A percentile compares a stretch with the other conserved stretches of the same genome.
These are phyloP conservation scores for Tenebrio molitor DNA, from an alignment of 1,140 invertebrate species.

Conservation along the genomic window DNA sequence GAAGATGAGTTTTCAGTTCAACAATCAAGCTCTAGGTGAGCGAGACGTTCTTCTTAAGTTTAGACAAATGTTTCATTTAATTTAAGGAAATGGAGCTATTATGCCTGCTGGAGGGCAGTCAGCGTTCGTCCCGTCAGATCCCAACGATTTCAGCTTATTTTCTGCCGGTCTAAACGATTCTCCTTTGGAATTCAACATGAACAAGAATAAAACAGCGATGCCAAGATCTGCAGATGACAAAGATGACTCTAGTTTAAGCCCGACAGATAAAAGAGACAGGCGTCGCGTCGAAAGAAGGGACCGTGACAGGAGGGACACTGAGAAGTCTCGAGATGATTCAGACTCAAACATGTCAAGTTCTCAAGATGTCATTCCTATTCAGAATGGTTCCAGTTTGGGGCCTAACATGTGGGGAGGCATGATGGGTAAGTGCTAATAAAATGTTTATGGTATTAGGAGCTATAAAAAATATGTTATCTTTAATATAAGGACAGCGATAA, in stretches of 20 bases:
- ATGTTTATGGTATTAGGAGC: slow-evolving; percentile 22
- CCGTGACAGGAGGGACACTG: slow-evolving; percentile 63
- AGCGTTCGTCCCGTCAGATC: slow-evolving; percentile 41
- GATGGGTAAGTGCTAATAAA: slow-evolving; percentile 58
- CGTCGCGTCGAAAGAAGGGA: slow-evolving; percentile 62
- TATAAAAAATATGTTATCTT: no score
- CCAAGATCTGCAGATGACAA: slow-evolving; percentile 62
- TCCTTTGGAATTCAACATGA: slow-evolving; percentile 77
- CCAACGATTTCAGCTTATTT: slow-evolving; percentile 55
- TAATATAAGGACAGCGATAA: no score
- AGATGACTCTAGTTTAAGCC: slow-evolving; percentile 67
- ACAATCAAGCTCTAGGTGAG: slow-evolving; percentile 28
- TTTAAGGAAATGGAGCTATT: slow-evolving; percentile 35
- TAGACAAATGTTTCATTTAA: not conserved
- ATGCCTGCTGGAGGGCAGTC: slow-evolving; percentile 15
- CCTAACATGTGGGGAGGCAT: slow-evolving; percentile 66
- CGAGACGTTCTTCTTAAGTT: not conserved
- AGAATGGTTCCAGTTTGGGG: slow-evolving; percentile 52
- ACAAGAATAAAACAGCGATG: slow-evolving; percentile 75
- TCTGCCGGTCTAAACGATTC: slow-evolving; percentile 76
- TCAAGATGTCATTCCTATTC: slow-evolving; percentile 57
- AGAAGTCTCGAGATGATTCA: slow-evolving; percentile 63
- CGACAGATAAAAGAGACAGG: slow-evolving; percentile 65
- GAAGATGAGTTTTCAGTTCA: slow-evolving; percentile 36
- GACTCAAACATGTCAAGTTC: slow-evolving; percentile 63